Evolutionary conservation across 2,113 vertebrate species (phyloP).

Genomic region (Speoplatyrhinus poulsoni): DNA sequence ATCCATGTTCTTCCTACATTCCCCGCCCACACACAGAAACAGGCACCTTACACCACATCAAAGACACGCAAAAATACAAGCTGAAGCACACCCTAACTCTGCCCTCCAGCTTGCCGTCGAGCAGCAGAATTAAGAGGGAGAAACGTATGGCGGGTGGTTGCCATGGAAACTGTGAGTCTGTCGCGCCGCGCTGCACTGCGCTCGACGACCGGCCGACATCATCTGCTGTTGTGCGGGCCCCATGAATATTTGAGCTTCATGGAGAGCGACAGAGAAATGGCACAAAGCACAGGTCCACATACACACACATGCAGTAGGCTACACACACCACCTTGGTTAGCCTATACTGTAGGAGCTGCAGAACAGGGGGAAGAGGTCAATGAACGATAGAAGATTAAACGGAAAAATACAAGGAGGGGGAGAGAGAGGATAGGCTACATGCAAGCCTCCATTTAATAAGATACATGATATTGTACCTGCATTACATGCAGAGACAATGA

Average conservation of each 20-base stretch:
- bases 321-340: conserved; percentile 16
- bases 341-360: conserved; percentile 2
- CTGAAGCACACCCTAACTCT: background rate
- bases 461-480: conserved; percentile 32
- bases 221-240: conserved; percentile 45
- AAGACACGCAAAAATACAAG: no score
- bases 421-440: conserved; percentile 18
- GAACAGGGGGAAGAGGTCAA: conserved; percentile 26
- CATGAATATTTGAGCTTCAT: conserved; percentile 73
- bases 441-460: conserved; percentile 52
- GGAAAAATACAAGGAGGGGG: background rate
- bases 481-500: conserved; percentile 11
- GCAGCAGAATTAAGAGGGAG: conserved; percentile 26
- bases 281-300: conserved; percentile 3
- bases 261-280: conserved; percentile 34
- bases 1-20: conserved; percentile 30
- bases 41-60: background rate
- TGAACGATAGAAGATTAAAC: background rate
- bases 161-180: conserved; percentile 73
- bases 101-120: conserved; percentile 16
- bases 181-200: conserved; percentile 1
- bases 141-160: conserved; percentile 52
- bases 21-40: conserved; percentile 2
- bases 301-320: background rate
- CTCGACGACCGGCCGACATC: conserved; percentile 45